Percentiles rank a stretch among this genome's conserved stretches.
Evolutionary conservation across 2,113 vertebrate genomes (phyloP).

Genomic region (Neodon shergylaensis): DNA sequence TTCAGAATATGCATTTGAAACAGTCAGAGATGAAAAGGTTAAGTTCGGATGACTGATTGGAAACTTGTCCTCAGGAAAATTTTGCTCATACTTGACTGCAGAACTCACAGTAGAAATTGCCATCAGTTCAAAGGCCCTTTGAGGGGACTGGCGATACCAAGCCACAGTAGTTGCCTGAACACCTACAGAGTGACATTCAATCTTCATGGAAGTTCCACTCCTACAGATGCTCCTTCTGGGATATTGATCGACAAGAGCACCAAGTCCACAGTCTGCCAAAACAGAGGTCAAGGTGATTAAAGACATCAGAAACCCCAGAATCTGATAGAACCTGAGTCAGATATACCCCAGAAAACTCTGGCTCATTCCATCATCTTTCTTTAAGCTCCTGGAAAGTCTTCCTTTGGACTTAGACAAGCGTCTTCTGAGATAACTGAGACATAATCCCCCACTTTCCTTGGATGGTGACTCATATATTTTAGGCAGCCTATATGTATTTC

Average conservation of each 20-base stretch:
- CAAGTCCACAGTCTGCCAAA: slow-evolving; percentile 3
- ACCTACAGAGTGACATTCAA: not conserved
- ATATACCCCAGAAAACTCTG: no score
- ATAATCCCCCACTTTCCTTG: accelerated
- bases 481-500: accelerated
- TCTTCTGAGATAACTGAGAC: not conserved
- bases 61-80: not conserved
- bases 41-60: accelerated
- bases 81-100: accelerated
- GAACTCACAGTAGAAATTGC: not conserved
- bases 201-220: not conserved
- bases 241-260: not conserved
- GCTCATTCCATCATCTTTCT: accelerated
- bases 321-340: no score
- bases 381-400: not conserved
- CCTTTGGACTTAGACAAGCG: no score
- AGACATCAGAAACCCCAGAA: not conserved
- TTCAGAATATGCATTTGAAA: accelerated
- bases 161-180: not conserved
- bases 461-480: not conserved
- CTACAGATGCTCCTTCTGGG: not conserved
- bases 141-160: slow-evolving; percentile 63
- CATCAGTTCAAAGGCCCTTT: not conserved
- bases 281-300: not conserved
- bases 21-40: not conserved